phyloP scores from a whole-genome alignment of 2,113 vertebrate genomes.

The Lucifuga dentata region DNA sequence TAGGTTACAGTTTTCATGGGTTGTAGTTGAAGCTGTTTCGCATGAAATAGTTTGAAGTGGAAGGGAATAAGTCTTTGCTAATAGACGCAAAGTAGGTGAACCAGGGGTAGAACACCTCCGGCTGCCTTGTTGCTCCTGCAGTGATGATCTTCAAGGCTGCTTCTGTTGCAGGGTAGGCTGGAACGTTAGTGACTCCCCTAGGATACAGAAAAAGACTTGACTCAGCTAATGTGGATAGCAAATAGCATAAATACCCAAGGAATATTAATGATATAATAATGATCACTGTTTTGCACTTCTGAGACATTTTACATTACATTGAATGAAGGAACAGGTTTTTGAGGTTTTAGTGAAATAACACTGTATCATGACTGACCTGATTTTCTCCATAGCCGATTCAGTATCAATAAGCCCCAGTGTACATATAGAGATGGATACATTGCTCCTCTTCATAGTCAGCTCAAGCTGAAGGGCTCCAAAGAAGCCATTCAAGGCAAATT shows the following conservation, averaged over 20 bases:
- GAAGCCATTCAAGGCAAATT: constrained; percentile 90
- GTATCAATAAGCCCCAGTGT: constrained; percentile 88
- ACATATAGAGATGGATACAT: constrained; percentile 86
- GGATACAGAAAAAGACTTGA: constrained; percentile 22
- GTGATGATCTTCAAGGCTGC: constrained; percentile 85
- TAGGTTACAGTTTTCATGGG: constrained; percentile 43
- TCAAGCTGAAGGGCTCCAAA: constrained; percentile 86
- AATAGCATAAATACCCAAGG: too few relatives aligned
- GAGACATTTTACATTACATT: neutral
- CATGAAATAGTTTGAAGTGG: constrained; percentile 63
- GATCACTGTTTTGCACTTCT: neutral
- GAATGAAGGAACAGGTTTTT: too few relatives aligned
- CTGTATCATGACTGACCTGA: constrained; percentile 75
- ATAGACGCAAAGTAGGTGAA: constrained; percentile 61
- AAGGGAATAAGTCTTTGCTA: constrained; percentile 81
- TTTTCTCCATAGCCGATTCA: constrained; percentile 77
- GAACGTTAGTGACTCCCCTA: constrained; percentile 75
- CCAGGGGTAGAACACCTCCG: constrained; percentile 85
- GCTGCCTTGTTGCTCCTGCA: constrained; percentile 72
- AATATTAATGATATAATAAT: too few relatives aligned
- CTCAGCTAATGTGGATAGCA: neutral
- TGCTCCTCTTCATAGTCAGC: constrained; percentile 84
- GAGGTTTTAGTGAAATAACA: neutral
- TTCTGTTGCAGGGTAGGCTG: constrained; percentile 81
- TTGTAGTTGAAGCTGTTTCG: constrained; percentile 76